A percentile compares a stretch with the other conserved stretches of the same genome.
Evolutionary conservation across 2,113 vertebrate species (phyloP).

Genomic region (Hirundichthys speculiger): DNA sequence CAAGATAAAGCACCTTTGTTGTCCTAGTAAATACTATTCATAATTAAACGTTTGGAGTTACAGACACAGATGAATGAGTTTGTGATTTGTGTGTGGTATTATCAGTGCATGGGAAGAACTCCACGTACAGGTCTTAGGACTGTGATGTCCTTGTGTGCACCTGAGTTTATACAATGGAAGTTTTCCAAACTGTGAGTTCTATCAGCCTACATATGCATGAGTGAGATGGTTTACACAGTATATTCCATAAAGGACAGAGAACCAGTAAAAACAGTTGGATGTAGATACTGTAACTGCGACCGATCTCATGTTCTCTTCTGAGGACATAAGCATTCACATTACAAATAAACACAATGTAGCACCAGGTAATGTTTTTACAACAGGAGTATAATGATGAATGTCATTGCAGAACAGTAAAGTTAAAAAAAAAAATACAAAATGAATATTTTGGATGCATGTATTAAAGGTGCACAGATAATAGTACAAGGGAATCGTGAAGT

Average conservation of each 20-base stretch:
- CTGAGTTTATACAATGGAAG: slow-evolving; percentile 85
- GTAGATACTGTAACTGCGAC: slow-evolving; percentile 78
- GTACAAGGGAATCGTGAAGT: slow-evolving; percentile 76
- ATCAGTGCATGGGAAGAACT: slow-evolving; percentile 91
- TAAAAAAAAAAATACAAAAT: slow-evolving; percentile 57
- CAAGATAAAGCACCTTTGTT: slow-evolving; percentile 88
- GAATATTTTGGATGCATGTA: slow-evolving; percentile 69
- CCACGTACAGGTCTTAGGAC: slow-evolving; percentile 81
- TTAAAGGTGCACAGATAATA: slow-evolving; percentile 71
- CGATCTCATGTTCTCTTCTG: slow-evolving; percentile 80
- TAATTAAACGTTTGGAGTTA: slow-evolving; percentile 84
- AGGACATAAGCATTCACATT: slow-evolving; percentile 96
- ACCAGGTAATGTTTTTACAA: slow-evolving; percentile 91
- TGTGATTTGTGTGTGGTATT: slow-evolving; percentile 84
- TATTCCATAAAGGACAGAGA: slow-evolving; percentile 76
- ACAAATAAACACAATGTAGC: slow-evolving; percentile 88
- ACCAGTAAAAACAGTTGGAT: slow-evolving; percentile 80
- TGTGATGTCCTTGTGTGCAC: slow-evolving; percentile 85
- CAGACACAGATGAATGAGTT: slow-evolving; percentile 83
- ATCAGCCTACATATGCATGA: slow-evolving; percentile 66
- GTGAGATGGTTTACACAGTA: slow-evolving; percentile 75
- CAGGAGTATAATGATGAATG: slow-evolving; percentile 83
- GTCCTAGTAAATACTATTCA: slow-evolving; percentile 82
- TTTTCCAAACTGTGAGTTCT: slow-evolving; percentile 66
- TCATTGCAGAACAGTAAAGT: slow-evolving; percentile 86